Evolutionary conservation across 2,797 vertebrate species (phyloP).

Genomic region (Trichosurus vulpecula): DNA sequence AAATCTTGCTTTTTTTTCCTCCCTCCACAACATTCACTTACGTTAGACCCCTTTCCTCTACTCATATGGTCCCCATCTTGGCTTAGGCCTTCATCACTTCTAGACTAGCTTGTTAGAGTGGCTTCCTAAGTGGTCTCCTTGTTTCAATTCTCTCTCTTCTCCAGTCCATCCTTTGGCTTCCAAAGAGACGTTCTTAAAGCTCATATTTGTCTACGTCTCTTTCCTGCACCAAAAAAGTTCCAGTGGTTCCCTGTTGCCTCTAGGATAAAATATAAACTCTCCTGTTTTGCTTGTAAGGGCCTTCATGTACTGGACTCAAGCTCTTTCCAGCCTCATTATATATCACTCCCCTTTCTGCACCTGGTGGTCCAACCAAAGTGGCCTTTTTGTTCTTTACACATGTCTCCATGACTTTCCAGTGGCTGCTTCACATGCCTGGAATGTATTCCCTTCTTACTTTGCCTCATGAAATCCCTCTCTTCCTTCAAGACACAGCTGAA

Average conservation of each 20-base stretch:
- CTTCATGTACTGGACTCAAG: neutral
- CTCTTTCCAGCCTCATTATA: neutral
- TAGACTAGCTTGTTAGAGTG: neutral
- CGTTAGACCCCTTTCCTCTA: neutral
- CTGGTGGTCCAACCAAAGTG: neutral
- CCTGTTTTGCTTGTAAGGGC: neutral
- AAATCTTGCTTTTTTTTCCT: neutral
- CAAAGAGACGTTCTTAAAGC: neutral
- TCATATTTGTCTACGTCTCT: neutral
- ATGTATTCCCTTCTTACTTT: neutral
- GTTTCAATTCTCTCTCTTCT: neutral
- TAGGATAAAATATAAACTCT: neutral
- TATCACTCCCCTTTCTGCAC: neutral
- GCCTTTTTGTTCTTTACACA: neutral
- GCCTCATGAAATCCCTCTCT: neutral
- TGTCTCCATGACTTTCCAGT: neutral
- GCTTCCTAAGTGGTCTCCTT: neutral
- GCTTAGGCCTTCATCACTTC: neutral
- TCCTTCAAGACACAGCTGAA: neutral
- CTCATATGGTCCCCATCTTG: neutral
- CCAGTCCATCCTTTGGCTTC: neutral
- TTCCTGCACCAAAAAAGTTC: neutral
- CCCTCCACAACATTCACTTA: neutral
- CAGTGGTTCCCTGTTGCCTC: neutral
- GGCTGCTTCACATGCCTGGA: neutral